Evolutionary conservation across 2,888 invertebrate species (phyloP).

Genomic region (Drosophila leonis): DNA sequence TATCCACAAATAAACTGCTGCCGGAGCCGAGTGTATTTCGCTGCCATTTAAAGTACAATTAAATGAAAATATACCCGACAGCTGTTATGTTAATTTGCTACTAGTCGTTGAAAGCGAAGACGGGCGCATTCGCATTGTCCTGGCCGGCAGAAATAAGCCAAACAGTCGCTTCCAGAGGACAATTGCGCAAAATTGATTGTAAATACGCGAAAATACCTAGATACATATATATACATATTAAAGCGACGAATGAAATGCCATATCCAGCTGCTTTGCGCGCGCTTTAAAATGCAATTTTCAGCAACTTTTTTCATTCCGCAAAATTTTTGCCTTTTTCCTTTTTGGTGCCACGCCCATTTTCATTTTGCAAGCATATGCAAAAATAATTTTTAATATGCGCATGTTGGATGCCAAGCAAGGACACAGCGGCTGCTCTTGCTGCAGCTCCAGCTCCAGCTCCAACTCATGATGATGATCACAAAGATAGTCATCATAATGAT

Average conservation of each 20-base stretch:
- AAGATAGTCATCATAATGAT: slow-evolving; percentile 41
- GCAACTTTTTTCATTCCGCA: slow-evolving; percentile 69
- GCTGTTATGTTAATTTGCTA: slow-evolving; percentile 46
- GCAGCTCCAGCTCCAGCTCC: slow-evolving; percentile 18
- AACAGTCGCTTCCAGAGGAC: slow-evolving; percentile 32
- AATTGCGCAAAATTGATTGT: slow-evolving; percentile 47
- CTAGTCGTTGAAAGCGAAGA: slow-evolving; percentile 20
- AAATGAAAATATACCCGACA: slow-evolving; percentile 48
- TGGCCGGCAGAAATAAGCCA: slow-evolving; percentile 50
- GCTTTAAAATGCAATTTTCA: slow-evolving; percentile 59
- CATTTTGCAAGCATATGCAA: slow-evolving; percentile 53
- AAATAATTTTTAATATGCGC: slow-evolving; percentile 76
- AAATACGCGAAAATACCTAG: slow-evolving; percentile 17
- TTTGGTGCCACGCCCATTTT: slow-evolving; percentile 41
- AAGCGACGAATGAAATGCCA: slow-evolving; percentile 20
- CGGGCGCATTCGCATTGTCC: slow-evolving; percentile 21
- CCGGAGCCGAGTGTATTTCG: slow-evolving; percentile 2
- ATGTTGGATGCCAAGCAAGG: slow-evolving; percentile 49
- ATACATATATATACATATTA: slow-evolving; percentile 31
- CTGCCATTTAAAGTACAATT: slow-evolving; percentile 24
- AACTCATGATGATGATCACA: slow-evolving; percentile 22
- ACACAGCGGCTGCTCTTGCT: slow-evolving; percentile 7
- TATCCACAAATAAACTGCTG: neutral
- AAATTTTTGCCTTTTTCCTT: slow-evolving; percentile 11
- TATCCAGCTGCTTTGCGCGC: neutral